Evolutionary conservation across 2,113 vertebrate species (phyloP).

Genomic region (Montifringilla adamsi): DNA sequence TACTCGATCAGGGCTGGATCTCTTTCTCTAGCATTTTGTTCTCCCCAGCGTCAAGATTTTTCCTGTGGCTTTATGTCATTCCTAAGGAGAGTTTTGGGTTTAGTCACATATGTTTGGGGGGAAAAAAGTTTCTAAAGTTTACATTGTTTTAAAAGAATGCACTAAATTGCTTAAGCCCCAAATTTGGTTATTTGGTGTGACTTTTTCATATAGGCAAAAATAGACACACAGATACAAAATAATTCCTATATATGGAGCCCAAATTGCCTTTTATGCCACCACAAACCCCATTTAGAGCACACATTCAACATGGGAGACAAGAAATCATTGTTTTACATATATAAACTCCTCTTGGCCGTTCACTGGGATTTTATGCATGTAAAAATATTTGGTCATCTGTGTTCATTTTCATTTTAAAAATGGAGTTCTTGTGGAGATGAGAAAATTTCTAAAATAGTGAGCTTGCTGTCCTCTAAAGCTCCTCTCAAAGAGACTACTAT

Average conservation of each 20-base stretch:
- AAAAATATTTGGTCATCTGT: neutral
- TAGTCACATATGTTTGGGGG: neutral
- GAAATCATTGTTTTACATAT: neutral
- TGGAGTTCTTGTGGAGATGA: neutral
- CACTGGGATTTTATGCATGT: neutral
- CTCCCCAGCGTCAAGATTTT: neutral
- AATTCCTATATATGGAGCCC: neutral
- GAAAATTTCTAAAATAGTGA: neutral
- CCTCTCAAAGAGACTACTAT: neutral
- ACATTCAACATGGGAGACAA: neutral
- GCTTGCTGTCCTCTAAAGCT: neutral
- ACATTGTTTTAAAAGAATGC: neutral
- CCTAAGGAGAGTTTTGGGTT: neutral
- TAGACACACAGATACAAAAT: neutral
- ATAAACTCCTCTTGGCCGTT: neutral
- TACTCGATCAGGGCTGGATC: neutral
- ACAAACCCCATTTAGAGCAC: neutral
- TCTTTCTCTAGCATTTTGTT: neutral
- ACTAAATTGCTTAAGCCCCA: neutral
- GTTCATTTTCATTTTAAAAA: neutral
- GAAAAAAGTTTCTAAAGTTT: neutral
- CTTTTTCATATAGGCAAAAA: neutral
- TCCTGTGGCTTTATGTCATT: neutral
- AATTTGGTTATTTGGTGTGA: neutral
- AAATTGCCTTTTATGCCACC: neutral